Conservation (phyloP, 2,113 vertebrate genomes). For the Raja brachyura region DNA sequence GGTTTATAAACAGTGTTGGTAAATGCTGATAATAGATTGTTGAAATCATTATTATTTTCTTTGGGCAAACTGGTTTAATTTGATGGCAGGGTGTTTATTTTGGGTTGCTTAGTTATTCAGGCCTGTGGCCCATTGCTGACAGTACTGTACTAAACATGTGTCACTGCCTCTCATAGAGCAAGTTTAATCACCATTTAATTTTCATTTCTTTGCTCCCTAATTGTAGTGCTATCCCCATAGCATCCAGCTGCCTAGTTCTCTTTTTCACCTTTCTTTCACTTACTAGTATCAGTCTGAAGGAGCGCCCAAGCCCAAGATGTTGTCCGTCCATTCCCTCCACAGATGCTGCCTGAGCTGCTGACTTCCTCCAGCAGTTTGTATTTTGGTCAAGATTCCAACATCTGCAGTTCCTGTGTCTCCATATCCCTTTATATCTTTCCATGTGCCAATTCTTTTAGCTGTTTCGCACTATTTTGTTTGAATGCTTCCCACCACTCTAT, state of each 20-base stretch:
- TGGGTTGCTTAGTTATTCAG: background rate
- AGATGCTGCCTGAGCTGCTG: too few species aligned
- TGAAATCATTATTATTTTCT: slow-evolving; percentile 33
- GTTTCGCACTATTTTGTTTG: background rate
- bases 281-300: background rate
- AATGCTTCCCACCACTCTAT: background rate
- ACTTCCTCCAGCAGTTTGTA: too few species aligned
- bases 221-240: background rate
- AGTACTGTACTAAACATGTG: background rate
- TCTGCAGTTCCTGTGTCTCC: background rate
- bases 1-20: background rate
- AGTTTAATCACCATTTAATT: slow-evolving; percentile 17
- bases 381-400: too few species aligned
- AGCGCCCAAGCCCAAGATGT: too few species aligned
- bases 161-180: background rate
- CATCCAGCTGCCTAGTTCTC: too few species aligned
- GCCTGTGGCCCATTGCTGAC: background rate
- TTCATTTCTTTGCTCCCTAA: background rate
- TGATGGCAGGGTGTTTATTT: background rate
- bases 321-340: too few species aligned
- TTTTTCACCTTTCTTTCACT: background rate
- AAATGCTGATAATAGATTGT: background rate
- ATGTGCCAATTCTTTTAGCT: too few species aligned
- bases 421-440: background rate
- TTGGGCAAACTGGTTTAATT: background rate